Conservation (phyloP, 1,140 invertebrate genomes). For the Drosophila repleta region DNA sequence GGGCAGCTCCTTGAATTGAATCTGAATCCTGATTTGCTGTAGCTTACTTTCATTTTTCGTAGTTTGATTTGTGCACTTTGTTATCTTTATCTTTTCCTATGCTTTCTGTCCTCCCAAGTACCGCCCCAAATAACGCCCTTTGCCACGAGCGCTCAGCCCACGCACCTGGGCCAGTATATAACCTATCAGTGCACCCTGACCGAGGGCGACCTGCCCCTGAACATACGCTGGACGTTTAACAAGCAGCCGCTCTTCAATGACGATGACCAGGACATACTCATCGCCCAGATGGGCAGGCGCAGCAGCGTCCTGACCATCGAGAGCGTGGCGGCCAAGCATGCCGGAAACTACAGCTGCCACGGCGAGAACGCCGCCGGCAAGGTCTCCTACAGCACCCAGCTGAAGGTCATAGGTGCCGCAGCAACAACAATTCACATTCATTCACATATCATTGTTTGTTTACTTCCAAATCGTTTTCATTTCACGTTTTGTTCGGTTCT, state of each 20-base stretch:
- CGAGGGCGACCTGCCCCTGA: conserved; percentile 93
- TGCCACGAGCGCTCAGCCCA: conserved; percentile 86
- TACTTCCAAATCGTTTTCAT: conserved; percentile 13
- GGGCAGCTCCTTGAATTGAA: conserved; percentile 43
- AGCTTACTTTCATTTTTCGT: conserved; percentile 6
- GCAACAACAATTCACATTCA: neutral
- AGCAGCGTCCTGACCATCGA: conserved; percentile 91
- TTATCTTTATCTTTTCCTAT: conserved; percentile 14
- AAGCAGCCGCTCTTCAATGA: conserved; percentile 84
- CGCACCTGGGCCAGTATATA: conserved; percentile 87
- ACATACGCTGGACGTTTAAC: conserved; percentile 91
- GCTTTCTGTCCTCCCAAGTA: conserved; percentile 83
- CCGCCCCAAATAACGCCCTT: conserved; percentile 87
- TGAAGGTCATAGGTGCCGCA: conserved; percentile 80
- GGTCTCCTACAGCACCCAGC: conserved; percentile 85
- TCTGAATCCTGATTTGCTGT: neutral
- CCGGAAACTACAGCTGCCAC: conserved; percentile 89
- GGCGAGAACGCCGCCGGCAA: conserved; percentile 91
- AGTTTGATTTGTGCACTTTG: conserved; percentile 44
- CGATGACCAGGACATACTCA: conserved; percentile 83
- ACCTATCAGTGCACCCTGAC: conserved; percentile 87
- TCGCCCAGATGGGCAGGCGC: conserved; percentile 84
- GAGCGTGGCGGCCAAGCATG: conserved; percentile 88
- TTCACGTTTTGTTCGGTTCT: conserved; percentile 50
- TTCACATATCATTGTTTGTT: neutral